Evolutionary conservation across 2,797 vertebrate species (phyloP).

Genomic region (Sebastes baramenuke): DNA sequence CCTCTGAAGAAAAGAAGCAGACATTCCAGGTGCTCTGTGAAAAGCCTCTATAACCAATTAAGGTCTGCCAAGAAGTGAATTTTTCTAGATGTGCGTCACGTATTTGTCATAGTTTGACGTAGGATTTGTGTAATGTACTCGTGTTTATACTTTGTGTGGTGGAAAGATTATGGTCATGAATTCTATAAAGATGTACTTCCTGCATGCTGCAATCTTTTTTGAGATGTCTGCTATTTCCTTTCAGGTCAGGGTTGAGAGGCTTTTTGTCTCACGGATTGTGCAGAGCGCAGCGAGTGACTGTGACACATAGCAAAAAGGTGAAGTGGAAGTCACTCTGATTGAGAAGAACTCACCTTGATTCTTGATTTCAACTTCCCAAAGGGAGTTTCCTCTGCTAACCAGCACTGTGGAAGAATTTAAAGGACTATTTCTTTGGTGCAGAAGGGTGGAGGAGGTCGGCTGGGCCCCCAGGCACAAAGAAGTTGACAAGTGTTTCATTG

Average conservation of each 20-base stretch:
- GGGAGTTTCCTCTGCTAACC: neutral
- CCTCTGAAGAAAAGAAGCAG: neutral
- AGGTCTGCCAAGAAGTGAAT: neutral
- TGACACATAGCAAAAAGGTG: neutral
- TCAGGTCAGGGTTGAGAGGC: neutral
- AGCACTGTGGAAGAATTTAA: neutral
- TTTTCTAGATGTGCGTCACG: neutral
- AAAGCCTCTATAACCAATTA: neutral
- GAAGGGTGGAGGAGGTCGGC: neutral
- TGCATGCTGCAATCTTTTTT: neutral
- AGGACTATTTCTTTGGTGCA: neutral
- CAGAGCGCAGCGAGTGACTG: neutral
- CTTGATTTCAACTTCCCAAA: neutral
- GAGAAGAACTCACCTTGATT: neutral
- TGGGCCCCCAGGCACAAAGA: neutral
- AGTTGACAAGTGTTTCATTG: slow-evolving; percentile 4
- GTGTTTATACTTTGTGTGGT: neutral
- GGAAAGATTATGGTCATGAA: neutral
- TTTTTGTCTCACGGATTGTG: neutral
- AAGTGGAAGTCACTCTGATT: slow-evolving; percentile 5
- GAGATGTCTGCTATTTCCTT: neutral
- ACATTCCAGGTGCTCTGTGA: neutral
- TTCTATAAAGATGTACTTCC: neutral
- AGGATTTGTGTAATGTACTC: neutral
- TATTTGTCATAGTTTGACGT: neutral